Conservation (phyloP, 2,113 vertebrate species). For the Carettochelys insculpta region DNA sequence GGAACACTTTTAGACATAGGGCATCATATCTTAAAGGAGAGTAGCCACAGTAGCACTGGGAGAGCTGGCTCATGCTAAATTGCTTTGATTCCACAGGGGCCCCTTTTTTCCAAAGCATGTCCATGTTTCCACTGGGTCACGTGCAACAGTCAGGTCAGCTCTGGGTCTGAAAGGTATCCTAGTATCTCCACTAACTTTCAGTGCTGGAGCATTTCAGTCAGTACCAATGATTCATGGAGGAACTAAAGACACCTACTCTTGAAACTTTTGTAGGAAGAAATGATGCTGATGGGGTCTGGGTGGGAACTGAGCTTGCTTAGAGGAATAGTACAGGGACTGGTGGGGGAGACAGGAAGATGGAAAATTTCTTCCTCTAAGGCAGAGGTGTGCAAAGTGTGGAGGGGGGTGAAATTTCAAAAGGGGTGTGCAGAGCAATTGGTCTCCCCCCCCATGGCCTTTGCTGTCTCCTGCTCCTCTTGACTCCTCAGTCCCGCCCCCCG, state of each 20-base stretch:
- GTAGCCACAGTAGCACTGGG: not conserved
- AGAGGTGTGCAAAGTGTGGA: too few relatives aligned
- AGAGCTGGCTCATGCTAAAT: not conserved
- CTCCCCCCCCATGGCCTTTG: too few relatives aligned
- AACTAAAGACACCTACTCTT: not conserved
- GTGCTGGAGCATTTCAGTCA: not conserved
- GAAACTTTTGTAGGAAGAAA: not conserved
- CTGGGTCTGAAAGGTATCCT: not conserved
- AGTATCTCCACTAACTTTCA: not conserved
- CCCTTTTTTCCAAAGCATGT: not conserved
- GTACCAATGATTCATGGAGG: not conserved
- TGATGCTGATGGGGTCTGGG: not conserved
- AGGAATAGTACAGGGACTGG: not conserved
- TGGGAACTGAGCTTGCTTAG: not conserved
- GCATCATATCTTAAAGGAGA: not conserved
- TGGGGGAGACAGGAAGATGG: not conserved
- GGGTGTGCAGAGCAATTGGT: too few relatives aligned
- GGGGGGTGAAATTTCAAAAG: too few relatives aligned
- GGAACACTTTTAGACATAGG: not conserved
- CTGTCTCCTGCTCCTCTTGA: too few relatives aligned
- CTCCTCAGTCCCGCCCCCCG: too few relatives aligned
- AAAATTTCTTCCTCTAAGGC: not conserved
- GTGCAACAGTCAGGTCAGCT: rapidly evolving
- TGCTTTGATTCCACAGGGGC: not conserved
- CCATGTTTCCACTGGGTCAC: not conserved